Evolutionary conservation across 2,113 vertebrate species (phyloP).

Genomic region (Leptosomus discolor): DNA sequence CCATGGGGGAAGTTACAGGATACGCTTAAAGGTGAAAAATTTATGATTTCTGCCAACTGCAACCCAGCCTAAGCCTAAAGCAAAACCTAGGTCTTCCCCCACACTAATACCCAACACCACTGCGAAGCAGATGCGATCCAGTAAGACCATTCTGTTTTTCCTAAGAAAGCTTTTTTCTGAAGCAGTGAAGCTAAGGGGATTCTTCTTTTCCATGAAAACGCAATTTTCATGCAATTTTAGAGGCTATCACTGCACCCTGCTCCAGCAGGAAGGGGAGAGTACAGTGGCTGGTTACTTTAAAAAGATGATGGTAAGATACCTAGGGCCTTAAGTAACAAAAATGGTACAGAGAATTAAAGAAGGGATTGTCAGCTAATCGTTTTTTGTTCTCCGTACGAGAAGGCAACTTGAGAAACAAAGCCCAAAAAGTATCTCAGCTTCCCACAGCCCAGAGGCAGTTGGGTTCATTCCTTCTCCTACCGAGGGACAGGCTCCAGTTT

Average conservation of each 20-base stretch:
- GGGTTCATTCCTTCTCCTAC: background rate
- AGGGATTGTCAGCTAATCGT: background rate
- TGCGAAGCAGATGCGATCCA: background rate
- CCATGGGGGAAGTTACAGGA: background rate
- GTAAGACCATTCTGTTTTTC: background rate
- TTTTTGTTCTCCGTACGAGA: slow-evolving; percentile 2
- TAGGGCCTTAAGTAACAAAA: slow-evolving; percentile 1
- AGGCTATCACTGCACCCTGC: background rate
- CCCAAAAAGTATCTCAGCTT: background rate
- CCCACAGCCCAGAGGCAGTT: background rate
- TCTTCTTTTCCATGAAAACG: background rate
- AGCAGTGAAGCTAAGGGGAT: background rate
- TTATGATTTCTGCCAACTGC: background rate
- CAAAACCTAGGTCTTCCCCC: background rate
- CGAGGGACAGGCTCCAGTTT: background rate
- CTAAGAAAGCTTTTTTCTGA: background rate
- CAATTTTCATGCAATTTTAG: background rate
- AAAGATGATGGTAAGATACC: background rate
- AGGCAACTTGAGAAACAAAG: slow-evolving; percentile 36
- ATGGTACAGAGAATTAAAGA: slow-evolving; percentile 5
- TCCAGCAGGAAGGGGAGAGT: slow-evolving; percentile 28
- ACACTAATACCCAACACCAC: background rate
- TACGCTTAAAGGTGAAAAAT: background rate
- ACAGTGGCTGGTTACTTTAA: background rate
- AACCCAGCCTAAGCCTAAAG: background rate